A percentile compares a stretch with the other conserved stretches of the same genome.
Evolutionary conservation across 2,888 invertebrate genomes (phyloP).

Genomic region (Pammene aurita): DNA sequence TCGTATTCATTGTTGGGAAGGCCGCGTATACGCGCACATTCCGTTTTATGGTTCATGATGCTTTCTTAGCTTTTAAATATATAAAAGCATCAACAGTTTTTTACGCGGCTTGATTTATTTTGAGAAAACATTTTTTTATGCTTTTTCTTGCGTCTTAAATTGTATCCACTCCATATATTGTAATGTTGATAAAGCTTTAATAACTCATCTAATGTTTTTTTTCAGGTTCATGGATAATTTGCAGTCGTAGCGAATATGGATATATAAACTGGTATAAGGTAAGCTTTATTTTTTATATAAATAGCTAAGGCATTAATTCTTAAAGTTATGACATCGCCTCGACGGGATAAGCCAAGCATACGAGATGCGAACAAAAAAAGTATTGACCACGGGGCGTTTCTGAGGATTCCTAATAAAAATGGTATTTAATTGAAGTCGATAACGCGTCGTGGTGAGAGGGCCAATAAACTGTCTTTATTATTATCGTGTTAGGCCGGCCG

Average conservation of each 20-base stretch:
- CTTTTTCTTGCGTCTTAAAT: constrained; percentile 60
- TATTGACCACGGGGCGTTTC: constrained; percentile 71
- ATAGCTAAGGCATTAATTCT: background rate
- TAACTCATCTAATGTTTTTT: constrained; percentile 52
- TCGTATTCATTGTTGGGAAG: constrained; percentile 81
- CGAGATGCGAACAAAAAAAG: constrained; percentile 58
- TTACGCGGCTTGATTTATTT: constrained; percentile 66
- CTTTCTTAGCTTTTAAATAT: constrained; percentile 76
- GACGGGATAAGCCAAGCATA: constrained; percentile 59
- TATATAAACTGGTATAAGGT: constrained; percentile 60
- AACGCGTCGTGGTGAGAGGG: constrained; percentile 73
- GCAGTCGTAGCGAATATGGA: constrained; percentile 57
- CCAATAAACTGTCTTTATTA: constrained; percentile 81
- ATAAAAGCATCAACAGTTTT: constrained; percentile 77
- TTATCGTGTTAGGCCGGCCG: constrained; percentile 72
- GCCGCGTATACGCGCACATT: constrained; percentile 66
- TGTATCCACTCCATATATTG: constrained; percentile 58
- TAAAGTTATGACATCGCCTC: constrained; percentile 41
- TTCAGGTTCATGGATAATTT: constrained; percentile 66
- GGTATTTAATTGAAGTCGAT: constrained; percentile 81
- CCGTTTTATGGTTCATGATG: constrained; percentile 76
- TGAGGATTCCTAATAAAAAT: constrained; percentile 78
- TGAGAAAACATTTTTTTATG: constrained; percentile 55
- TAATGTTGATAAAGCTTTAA: constrained; percentile 16
- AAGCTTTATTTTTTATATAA: constrained; percentile 17